Base-by-base conservation (phyloP, 2,888 invertebrate genomes). In the Heliconius sara region DNA sequence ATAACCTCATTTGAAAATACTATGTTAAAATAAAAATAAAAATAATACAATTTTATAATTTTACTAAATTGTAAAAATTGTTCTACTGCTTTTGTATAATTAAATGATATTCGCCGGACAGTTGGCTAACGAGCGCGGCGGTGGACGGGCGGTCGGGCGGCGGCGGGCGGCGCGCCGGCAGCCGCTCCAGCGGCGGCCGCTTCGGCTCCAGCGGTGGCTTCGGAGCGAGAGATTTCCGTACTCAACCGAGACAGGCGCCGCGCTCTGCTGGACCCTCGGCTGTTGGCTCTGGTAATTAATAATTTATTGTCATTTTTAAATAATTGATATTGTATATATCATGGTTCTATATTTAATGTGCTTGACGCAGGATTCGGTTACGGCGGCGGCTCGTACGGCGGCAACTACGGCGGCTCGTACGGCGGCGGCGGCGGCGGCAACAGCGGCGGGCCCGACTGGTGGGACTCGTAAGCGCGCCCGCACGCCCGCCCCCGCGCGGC, bases 111-210 rank as follows among this genome's bases (percentile, higher is more conserved):
- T 65, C 70, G 4, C 7, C 10, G n/a, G 82, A 13, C 84, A 95
- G 95, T 83, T 95, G 95, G 95, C 88, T 91, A 89, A 93, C 92
- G 67, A 97, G 95, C 97, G 88, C 95, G 80, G 94, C 94, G 96
- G 96, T 98, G 76, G 97, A 97, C 88, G 96, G 96, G 13, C 96
- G 98, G 86, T 96, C 96, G 79, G 95, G 96, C 85, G 97, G 98
- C 88, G 96, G 94, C 85, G 93, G 92, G 13, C 93, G 96, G n/a
- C 96, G 96, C 87, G 95, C 96, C 80, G 96, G 96, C 84, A 95
- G 96, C 79, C 94, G 96, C 77, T 95, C 96, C 79, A 95, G 96
- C 85, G 96, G 96, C 87, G 95, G 94, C 63, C 91, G 89, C 71
- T 86, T 88, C 81, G 87, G 85, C 79, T 85, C 87, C 68, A 86